Conservation (phyloP, 2,888 invertebrate species). For the Antheraea yamamai region DNA sequence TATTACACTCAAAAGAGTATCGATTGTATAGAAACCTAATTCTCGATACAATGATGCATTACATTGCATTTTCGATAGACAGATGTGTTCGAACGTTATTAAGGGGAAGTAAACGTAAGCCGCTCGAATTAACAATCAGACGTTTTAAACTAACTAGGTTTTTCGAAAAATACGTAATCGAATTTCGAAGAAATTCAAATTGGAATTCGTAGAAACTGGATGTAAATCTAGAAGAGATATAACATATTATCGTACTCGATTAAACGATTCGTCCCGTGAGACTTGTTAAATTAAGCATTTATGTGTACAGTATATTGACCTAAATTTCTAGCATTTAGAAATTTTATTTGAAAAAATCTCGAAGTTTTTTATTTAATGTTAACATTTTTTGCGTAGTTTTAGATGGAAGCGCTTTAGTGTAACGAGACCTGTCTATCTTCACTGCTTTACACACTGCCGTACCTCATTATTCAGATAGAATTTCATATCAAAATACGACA, state of each 20-base stretch:
- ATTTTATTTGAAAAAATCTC: background rate
- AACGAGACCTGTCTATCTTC: too few relatives aligned
- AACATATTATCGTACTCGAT: conserved; percentile 9
- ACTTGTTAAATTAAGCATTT: background rate
- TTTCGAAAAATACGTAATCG: conserved; percentile 3
- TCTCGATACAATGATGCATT: conserved; percentile 26
- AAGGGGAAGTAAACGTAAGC: conserved; percentile 25
- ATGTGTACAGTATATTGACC: background rate
- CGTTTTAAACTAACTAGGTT: conserved; percentile 13
- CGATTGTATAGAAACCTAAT: conserved; percentile 24
- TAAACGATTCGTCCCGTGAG: background rate
- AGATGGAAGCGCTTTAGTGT: too few relatives aligned
- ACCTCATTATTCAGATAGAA: too few relatives aligned
- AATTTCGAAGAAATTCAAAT: conserved; percentile 13
- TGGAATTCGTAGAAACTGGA: conserved; percentile 5
- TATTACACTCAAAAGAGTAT: conserved; percentile 14
- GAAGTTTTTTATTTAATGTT: background rate
- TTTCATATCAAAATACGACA: too few relatives aligned
- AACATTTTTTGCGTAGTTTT: too few relatives aligned
- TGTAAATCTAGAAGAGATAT: background rate
- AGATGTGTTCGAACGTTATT: conserved; percentile 20
- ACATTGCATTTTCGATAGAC: conserved; percentile 29
- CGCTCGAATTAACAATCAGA: conserved; percentile 7
- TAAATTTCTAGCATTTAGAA: background rate
- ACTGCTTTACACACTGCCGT: too few relatives aligned